Evolutionary conservation across 2,888 invertebrate genomes (phyloP), one percentile per base, ranked within the genome.

Genomic region (Apamea sordens): DNA sequence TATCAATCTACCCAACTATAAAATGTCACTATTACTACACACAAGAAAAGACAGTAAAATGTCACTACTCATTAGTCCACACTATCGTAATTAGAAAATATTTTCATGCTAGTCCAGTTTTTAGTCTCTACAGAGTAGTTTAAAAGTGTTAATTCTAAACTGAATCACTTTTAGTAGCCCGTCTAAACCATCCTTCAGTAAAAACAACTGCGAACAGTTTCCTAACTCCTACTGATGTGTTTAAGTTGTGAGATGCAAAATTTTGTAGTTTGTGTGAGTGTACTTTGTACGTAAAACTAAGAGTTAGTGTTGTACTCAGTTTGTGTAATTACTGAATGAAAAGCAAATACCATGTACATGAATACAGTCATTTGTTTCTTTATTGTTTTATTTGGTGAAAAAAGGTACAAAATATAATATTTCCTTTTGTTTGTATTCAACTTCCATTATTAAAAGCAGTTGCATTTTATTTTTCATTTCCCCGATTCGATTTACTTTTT

Each of bases 231-330:
- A 44, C 47, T 71, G 83, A 86, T 82, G 73, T 80, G 70, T 86
- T 81, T 74, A 59, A 73, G 73, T 84, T 84, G 65, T 28, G 8
- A 15, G 44, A 76, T 82, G 85, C 80, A 80, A 73, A 74, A 87
- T 84, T 73, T 70, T 65, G 80, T n/a, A n/a, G n/a, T n/a, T n/a
- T n/a, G n/a, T n/a, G 71, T 76, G 80, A 76, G 59, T 76, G 69
- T 67, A 73, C 70, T 75, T 73, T 47, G 59, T 41, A 59, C 59
- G 15, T 18, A 65, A 32, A 86, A 86, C 68, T 65, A 61, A n/a
- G 5, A 73, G 76, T 76, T 76, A 73, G 72, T 61, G 36, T 75
- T 75, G n/a, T 56, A 36, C 24, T 28, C 10, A 61, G 73, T 77
- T 77, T 63, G 21, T 61, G 24, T 56, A 21, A 50, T 53, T 73